Base-by-base conservation (phyloP, 1,140 invertebrate genomes). In the Choristoneura fumiferana region DNA sequence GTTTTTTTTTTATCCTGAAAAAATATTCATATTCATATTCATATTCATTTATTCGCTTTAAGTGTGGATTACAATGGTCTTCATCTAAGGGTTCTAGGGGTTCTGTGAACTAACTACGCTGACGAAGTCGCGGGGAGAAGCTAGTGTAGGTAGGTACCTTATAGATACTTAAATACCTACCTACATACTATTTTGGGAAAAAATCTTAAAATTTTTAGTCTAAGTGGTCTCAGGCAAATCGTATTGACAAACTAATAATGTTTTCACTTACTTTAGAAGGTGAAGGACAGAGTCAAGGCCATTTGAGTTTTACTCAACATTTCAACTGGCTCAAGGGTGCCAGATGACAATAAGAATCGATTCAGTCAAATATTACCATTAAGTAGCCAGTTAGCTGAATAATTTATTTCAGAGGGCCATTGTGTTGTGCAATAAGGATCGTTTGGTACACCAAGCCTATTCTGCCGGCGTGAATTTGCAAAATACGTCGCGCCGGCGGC, bases 371-470 rank as follows among this genome's bases (percentile, higher is more conserved):
- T 6, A 29, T 29, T 29, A 6, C 18, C 22, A 13, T 18, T 49
- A 33, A 49, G 18, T n/a, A 49, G 43, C 18, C 22, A 29, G 40
- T 10, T 43, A 49, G 18, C 43, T 49, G 43, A 49, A 49, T 49
- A 49, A 49, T 49, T 49, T 49, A 49, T 45, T 45, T 29, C n/a
- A 0, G 43, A 13, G 43, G 43, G 43, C 43, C 22, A 49, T 49
- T 49, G 43, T 49, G 18, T 49, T 49, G 43, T 33, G 43, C 15
- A 45, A 45, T 49, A 49, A 49, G 43, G 43, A 17, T 22, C 18
- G 18, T 5, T 49, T 29, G 12, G 43, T 49, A 49, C 18, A 22
- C 1, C 3, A 2, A 49, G 43, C 29, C 29, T 49, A 17, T 17
- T n/a, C n/a, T n/a, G 22, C 22, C 22, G 43, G 43, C 43, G 18